Base-by-base conservation (phyloP, 2,888 invertebrate species). In the Holacanthella duospinosa region DNA sequence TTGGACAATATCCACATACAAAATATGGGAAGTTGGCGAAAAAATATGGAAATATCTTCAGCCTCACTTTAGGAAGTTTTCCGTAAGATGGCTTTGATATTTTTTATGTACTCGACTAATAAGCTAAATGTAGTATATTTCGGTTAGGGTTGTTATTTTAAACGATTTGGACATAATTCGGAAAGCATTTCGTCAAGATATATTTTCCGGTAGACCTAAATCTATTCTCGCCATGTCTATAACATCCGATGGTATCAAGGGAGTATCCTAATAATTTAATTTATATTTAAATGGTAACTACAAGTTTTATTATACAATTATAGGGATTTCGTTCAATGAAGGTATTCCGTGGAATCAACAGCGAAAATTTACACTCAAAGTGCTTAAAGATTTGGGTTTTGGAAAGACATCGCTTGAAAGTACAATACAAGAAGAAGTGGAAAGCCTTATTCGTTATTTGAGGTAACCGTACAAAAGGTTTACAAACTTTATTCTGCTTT, bases 31-130 rank as follows among this genome's bases (percentile, higher is more conserved):
- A 69, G 48, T 25, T 69, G 6, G 68, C 63, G 26, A 65, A 66
- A n/a, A 53, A 64, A 43, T 70, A 62, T 29, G 70, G 70, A 48
- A 62, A 64, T 24, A 64, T 68, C n/a, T 68, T 64, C 56, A 69
- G 68, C 55, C 12, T 70, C 24, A 56, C 61, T 16, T 62, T 68
- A 27, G 70, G 70, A 29, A 60, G 53, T 43, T 66, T 66, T 27
- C 64, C 66, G 68, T 68, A 58, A 59, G 63, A 63, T 29, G 12
- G n/a, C 16, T 21, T 48, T 21, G 36, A 36, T 12, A 36, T 12
- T 36, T 36, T 36, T 36, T 36, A 36, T 12, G 16, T 36, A 12
- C 6, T 36, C n/a, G n/a, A n/a, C n/a, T n/a, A 36, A 36, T 16
- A 12, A 6, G 36, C 16, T 36, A 36, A 36, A 36, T 6, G 16